Percentiles rank a stretch among this genome's conserved stretches.
Conservation (phyloP, 2,797 vertebrate species). For the Chloroceryle inda region DNA sequence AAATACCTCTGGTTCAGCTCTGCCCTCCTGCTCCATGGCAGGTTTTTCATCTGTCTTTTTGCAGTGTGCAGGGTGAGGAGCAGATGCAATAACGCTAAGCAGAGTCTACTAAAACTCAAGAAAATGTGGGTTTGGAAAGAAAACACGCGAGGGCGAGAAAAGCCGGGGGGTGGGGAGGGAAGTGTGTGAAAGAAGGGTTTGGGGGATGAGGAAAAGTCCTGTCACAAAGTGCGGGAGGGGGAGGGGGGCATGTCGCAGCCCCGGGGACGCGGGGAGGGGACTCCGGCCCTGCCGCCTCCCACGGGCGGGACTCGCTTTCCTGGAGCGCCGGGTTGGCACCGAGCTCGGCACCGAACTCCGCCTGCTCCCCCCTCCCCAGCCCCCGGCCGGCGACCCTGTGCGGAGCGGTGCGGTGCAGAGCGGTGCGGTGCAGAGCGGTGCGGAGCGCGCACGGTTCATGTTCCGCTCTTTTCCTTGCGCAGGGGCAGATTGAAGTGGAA, state of each 20-base stretch:
- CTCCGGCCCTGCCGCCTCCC: background rate
- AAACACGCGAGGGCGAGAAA: background rate
- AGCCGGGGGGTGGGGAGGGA: too few species aligned
- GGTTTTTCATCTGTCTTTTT: too few species aligned
- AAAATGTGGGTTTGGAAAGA: rapidly evolving
- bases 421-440: background rate
- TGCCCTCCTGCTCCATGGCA: background rate
- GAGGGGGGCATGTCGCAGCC: too few species aligned
- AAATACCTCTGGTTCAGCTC: background rate
- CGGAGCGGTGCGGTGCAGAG: background rate
- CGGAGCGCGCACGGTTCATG: background rate
- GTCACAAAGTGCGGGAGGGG: background rate
- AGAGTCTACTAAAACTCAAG: rapidly evolving
- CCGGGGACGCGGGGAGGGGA: background rate
- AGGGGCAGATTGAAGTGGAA: constrained; percentile 93
- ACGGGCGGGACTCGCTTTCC: background rate
- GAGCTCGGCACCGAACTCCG: background rate
- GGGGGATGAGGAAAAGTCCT: background rate
- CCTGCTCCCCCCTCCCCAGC: too few species aligned
- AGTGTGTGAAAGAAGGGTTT: background rate
- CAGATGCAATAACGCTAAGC: rapidly evolving
- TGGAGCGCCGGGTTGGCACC: background rate
- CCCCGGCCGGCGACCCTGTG: background rate
- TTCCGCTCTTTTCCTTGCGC: constrained; percentile 52
- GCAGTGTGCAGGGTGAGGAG: rapidly evolving